Conservation (phyloP, 2,888 invertebrate species). For the Dascillus cervinus region DNA sequence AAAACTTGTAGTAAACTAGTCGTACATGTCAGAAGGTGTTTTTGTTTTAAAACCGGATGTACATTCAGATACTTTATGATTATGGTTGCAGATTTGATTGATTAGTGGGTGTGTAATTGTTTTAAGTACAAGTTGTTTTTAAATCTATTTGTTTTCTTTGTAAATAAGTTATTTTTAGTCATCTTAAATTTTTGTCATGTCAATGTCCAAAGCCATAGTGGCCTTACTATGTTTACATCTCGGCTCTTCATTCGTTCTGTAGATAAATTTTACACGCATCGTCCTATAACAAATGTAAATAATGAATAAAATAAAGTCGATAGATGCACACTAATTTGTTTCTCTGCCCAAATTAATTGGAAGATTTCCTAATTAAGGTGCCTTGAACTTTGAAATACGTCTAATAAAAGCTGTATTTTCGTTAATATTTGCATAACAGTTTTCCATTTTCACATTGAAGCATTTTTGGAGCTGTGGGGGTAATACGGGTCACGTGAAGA, state of each 20-base stretch:
- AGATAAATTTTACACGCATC: constrained; percentile 25
- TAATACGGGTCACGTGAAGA: too few species aligned
- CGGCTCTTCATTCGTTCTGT: constrained; percentile 28
- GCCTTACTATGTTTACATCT: constrained; percentile 31
- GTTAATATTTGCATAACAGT: too few species aligned
- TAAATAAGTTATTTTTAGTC: constrained; percentile 30
- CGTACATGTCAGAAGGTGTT: too few species aligned
- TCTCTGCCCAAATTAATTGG: too few species aligned
- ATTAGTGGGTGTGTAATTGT: constrained; percentile 19
- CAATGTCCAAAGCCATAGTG: constrained; percentile 37
- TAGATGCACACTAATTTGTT: constrained; percentile 25
- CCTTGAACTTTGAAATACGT: too few species aligned
- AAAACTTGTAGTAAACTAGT: constrained; percentile 1
- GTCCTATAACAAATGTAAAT: constrained; percentile 26
- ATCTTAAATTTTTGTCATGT: constrained; percentile 25
- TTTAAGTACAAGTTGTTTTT: constrained; percentile 30
- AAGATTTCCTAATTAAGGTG: too few species aligned
- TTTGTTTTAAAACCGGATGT: constrained; percentile 10
- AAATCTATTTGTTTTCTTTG: constrained; percentile 24
- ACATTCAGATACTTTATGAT: constrained; percentile 4
- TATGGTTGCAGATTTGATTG: constrained; percentile 10
- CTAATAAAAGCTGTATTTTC: too few species aligned
- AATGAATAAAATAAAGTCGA: constrained; percentile 22
- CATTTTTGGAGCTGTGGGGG: too few species aligned
- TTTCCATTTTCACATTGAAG: too few species aligned